phyloP scores from a whole-genome alignment of 2,888 invertebrate genomes.

The Drosophila neotestacea region DNA sequence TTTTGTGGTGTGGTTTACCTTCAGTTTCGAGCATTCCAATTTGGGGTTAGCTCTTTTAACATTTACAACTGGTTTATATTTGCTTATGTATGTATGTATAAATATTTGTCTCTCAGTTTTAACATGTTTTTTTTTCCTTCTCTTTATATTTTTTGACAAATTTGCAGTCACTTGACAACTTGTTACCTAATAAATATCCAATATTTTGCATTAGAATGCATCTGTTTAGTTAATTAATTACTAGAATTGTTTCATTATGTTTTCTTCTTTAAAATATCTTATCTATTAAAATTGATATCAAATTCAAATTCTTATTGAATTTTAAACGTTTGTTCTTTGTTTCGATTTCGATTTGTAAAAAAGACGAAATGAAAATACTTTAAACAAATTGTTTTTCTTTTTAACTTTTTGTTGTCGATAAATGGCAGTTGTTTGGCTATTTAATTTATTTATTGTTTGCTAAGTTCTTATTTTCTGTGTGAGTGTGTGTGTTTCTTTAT shows the following conservation, averaged over 20 bases:
- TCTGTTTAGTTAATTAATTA: conserved; percentile 38
- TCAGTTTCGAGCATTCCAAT: conserved; percentile 12
- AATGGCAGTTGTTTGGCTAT: conserved; percentile 80
- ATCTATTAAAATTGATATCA: conserved; percentile 63
- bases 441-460: conserved; percentile 45
- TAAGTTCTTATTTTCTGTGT: conserved; percentile 24
- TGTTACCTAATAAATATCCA: conserved; percentile 51
- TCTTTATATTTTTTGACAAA: conserved; percentile 54
- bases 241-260: conserved; percentile 8
- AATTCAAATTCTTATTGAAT: conserved; percentile 28
- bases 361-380: conserved; percentile 30
- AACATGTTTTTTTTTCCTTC: conserved; percentile 34
- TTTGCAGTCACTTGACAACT: conserved; percentile 77
- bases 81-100: conserved; percentile 46
- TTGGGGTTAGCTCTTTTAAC: conserved; percentile 32
- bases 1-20: not conserved
- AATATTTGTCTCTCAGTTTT: conserved; percentile 62
- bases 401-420: conserved; percentile 38
- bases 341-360: conserved; percentile 39
- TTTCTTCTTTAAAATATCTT: conserved; percentile 56
- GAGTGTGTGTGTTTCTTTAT: conserved; percentile 16
- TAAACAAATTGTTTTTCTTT: conserved; percentile 36
- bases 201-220: conserved; percentile 48
- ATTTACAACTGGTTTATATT: conserved; percentile 56
- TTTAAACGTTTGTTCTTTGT: conserved; percentile 1